These are phyloP conservation scores for Cromileptes altivelis DNA, from an alignment of 2,113 vertebrate species.

Conservation along the genomic window DNA sequence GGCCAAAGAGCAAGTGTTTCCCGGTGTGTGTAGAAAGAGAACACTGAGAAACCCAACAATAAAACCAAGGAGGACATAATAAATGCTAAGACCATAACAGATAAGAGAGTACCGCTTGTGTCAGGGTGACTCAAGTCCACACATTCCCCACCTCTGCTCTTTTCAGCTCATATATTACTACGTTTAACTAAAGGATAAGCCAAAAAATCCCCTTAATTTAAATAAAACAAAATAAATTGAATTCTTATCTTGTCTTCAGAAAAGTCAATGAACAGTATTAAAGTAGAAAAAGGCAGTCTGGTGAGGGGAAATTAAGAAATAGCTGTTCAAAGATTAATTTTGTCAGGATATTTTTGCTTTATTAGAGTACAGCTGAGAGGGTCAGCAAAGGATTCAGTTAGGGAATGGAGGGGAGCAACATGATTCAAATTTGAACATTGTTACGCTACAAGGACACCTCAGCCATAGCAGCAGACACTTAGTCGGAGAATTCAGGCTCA, in stretches of 20 bases:
- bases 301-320: slow-evolving; percentile 29
- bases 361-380: slow-evolving; percentile 22
- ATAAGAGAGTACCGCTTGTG: slow-evolving; percentile 23
- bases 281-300: slow-evolving; percentile 12
- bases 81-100: not conserved
- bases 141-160: not conserved
- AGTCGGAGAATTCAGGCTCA: slow-evolving; percentile 48
- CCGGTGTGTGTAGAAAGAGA: not conserved
- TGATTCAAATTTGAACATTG: slow-evolving; percentile 23
- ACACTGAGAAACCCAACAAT: not conserved
- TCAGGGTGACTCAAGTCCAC: not conserved
- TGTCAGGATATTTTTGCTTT: slow-evolving; percentile 15
- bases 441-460: slow-evolving; percentile 34
- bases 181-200: not conserved
- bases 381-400: slow-evolving; percentile 13
- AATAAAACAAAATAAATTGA: slow-evolving; percentile 42
- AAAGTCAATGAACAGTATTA: slow-evolving; percentile 46
- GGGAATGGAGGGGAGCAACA: not conserved
- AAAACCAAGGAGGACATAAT: slow-evolving; percentile 29
- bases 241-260: slow-evolving; percentile 45
- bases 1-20: slow-evolving; percentile 31
- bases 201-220: not conserved
- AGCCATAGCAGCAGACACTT: slow-evolving; percentile 37
- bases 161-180: not conserved
- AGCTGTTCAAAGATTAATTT: slow-evolving; percentile 24